Evolutionary conservation across 2,113 vertebrate genomes (phyloP).

Genomic region (Hystrix brachyura): DNA sequence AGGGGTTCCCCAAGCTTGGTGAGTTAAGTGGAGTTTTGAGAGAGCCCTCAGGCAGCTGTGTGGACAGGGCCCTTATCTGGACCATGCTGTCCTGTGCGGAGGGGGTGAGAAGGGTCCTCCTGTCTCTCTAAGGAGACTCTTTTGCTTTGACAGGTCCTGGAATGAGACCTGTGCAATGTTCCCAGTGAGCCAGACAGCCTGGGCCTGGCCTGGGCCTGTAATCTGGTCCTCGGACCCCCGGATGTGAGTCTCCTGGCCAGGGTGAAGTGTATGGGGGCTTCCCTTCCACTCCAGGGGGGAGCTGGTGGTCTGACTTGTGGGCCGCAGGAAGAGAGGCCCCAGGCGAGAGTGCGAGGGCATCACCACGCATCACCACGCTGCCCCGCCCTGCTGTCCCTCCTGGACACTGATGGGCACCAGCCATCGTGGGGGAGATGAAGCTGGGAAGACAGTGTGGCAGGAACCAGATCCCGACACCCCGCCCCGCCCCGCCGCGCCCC

Average conservation of each 20-base stretch:
- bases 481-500: no score
- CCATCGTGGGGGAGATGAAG: fast-evolving
- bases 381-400: not conserved
- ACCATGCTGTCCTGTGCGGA: not conserved
- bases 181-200: not conserved
- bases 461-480: not conserved
- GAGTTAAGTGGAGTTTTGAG: not conserved
- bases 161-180: slow-evolving; percentile 46
- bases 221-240: not conserved
- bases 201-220: slow-evolving; percentile 66
- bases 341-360: not conserved
- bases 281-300: not conserved
- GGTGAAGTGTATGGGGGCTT: no score
- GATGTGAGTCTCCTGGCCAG: slow-evolving; percentile 28
- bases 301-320: not conserved
- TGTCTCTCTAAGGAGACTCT: not conserved
- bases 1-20: not conserved
- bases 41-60: not conserved
- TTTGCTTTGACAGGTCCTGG: slow-evolving; percentile 8
- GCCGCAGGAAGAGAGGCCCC: not conserved
- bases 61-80: not conserved
- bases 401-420: not conserved
- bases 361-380: no score
- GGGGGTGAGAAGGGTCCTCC: not conserved
- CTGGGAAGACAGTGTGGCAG: not conserved